A percentile compares a stretch with the other conserved stretches of the same genome.
Evolutionary conservation across 1,140 invertebrate species (phyloP).

Genomic region (Chelonus insularis): DNA sequence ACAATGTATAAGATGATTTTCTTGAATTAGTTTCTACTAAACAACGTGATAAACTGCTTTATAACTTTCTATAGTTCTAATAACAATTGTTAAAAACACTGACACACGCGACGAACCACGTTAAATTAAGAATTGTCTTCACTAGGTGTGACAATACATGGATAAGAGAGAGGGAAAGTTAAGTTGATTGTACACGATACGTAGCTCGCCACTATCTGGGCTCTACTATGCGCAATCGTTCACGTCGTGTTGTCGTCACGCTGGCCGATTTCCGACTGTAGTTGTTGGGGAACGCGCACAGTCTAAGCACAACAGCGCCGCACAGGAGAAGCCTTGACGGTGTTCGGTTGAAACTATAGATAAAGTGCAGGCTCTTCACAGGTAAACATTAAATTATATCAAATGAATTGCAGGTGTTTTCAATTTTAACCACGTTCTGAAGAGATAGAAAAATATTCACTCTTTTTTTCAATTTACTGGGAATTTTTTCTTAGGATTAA

Average conservation of each 20-base stretch:
- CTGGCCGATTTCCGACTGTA: constrained; percentile 56
- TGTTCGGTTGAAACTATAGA: constrained; percentile 25
- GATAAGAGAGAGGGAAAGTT: constrained; percentile 13
- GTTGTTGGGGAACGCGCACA: constrained; percentile 44
- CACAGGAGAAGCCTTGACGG: constrained; percentile 37
- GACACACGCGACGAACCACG: constrained; percentile 24
- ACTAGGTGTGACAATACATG: constrained; percentile 35
- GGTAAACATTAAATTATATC: constrained; percentile 24
- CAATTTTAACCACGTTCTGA: no score
- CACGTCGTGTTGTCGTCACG: constrained; percentile 47
- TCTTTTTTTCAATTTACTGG: no score
- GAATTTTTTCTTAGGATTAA: no score
- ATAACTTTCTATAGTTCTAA: no score
- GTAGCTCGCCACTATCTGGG: background rate
- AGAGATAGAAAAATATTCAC: no score
- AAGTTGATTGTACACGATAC: constrained; percentile 5
- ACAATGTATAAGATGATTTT: background rate
- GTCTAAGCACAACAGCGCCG: constrained; percentile 34
- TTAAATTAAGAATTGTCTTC: constrained; percentile 7
- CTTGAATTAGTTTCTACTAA: background rate
- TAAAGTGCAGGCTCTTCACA: constrained; percentile 23
- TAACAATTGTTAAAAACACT: background rate
- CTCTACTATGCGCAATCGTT: constrained; percentile 6
- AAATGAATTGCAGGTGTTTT: no score
- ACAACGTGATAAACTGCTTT: background rate